Evolutionary conservation across 2,888 invertebrate species (phyloP).

Genomic region (Tethea ocularis): DNA sequence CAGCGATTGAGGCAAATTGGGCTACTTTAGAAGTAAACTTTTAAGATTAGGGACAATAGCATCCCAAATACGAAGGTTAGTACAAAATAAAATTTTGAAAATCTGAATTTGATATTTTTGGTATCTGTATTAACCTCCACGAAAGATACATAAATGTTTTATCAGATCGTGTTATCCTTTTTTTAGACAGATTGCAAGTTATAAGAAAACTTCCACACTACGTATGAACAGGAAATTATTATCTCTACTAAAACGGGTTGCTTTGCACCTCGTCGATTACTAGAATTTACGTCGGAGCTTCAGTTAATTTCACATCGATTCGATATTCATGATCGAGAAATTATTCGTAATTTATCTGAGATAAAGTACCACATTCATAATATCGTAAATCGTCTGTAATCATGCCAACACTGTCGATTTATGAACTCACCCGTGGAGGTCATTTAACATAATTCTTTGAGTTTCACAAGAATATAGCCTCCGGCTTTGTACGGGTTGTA

Average conservation of each 20-base stretch:
- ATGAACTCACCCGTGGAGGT: slow-evolving; percentile 48
- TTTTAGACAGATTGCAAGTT: too few relatives aligned
- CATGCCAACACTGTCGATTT: slow-evolving; percentile 55
- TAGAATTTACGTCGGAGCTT: not conserved
- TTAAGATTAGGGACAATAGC: not conserved
- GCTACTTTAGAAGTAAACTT: not conserved
- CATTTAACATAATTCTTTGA: slow-evolving; percentile 62
- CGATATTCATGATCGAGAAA: slow-evolving; percentile 6
- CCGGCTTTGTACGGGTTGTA: slow-evolving; percentile 29
- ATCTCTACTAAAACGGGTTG: not conserved
- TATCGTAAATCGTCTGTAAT: slow-evolving; percentile 58
- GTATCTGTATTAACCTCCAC: too few relatives aligned
- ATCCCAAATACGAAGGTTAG: too few relatives aligned
- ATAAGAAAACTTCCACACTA: too few relatives aligned
- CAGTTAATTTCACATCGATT: not conserved
- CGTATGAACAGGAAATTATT: not conserved
- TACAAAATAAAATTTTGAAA: too few relatives aligned
- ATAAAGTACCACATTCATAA: slow-evolving; percentile 35
- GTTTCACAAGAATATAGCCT: slow-evolving; percentile 41
- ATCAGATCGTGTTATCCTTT: too few relatives aligned
- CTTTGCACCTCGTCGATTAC: not conserved
- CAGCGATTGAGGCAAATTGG: not conserved
- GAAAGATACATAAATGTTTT: too few relatives aligned
- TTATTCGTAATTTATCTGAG: slow-evolving; percentile 37
- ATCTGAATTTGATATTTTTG: too few relatives aligned